Conservation (phyloP, 2,888 invertebrate species). For the Busseola fusca region DNA sequence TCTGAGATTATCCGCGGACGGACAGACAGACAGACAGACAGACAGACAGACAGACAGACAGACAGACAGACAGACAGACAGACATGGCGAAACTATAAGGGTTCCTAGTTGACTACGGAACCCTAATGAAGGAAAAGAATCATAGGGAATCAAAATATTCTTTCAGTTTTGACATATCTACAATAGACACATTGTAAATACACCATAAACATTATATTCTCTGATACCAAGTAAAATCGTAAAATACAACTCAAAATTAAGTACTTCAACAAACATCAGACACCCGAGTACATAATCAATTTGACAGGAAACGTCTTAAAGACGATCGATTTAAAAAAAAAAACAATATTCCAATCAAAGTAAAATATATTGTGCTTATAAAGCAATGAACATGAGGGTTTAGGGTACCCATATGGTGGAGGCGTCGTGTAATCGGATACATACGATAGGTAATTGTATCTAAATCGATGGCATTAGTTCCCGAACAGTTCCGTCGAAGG, state of each 20-base stretch:
- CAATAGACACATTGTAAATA: neutral
- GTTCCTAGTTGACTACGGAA: too few species aligned
- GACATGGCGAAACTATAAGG: too few species aligned
- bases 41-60: too few species aligned
- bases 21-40: too few species aligned
- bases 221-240: conserved; percentile 7
- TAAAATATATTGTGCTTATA: conserved; percentile 58
- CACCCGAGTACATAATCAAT: conserved; percentile 52
- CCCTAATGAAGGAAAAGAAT: too few species aligned
- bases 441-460: conserved; percentile 78
- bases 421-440: conserved; percentile 76
- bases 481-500: conserved; percentile 69
- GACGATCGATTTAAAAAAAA: conserved; percentile 39
- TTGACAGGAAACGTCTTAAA: conserved; percentile 48
- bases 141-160: too few species aligned
- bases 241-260: conserved; percentile 27
- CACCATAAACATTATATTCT: conserved; percentile 4
- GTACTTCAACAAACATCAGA: conserved; percentile 48
- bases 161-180: neutral
- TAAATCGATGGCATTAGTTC: conserved; percentile 82
- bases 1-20: too few species aligned
- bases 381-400: conserved; percentile 67
- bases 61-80: too few species aligned
- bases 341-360: conserved; percentile 55
- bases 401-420: conserved; percentile 64